Conservation (phyloP, 2,888 invertebrate species). For the Ernsta delagoae region DNA sequence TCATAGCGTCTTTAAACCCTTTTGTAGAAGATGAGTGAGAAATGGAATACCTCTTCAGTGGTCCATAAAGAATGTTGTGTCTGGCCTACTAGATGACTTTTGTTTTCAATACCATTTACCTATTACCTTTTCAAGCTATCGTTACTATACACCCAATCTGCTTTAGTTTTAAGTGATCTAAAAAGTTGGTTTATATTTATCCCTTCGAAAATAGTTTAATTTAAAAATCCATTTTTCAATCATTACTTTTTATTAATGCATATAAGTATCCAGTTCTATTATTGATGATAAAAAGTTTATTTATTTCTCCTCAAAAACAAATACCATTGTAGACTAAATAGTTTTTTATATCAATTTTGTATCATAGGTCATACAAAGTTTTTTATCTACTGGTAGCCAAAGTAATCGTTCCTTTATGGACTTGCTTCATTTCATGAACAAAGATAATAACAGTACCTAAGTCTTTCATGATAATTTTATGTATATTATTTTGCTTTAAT, state of each 20-base stretch:
- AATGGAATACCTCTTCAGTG: slow-evolving; percentile 81
- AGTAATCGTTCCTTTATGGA: slow-evolving; percentile 29
- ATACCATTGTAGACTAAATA: slow-evolving; percentile 16
- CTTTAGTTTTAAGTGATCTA: not conserved
- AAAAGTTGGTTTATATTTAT: not conserved
- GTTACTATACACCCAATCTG: not conserved
- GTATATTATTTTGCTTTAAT: no score
- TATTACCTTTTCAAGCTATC: not conserved
- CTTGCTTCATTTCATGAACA: slow-evolving; percentile 12
- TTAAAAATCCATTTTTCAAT: not conserved
- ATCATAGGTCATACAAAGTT: slow-evolving; percentile 25
- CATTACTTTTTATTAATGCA: not conserved
- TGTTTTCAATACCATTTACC: slow-evolving; percentile 78
- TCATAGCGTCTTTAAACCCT: slow-evolving; percentile 43
- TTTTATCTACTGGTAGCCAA: slow-evolving; percentile 31
- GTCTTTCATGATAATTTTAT: no score
- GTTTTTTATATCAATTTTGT: slow-evolving; percentile 26
- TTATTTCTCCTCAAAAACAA: slow-evolving; percentile 12
- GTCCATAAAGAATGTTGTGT: slow-evolving; percentile 71
- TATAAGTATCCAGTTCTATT: not conserved
- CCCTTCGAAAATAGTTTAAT: not conserved
- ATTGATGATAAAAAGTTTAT: not conserved
- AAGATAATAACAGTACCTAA: no score
- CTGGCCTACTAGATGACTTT: slow-evolving; percentile 73
- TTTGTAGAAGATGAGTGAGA: slow-evolving; percentile 61